phyloP scores from a whole-genome alignment of 1,140 invertebrate genomes.

The Drosophila paulistorum region DNA sequence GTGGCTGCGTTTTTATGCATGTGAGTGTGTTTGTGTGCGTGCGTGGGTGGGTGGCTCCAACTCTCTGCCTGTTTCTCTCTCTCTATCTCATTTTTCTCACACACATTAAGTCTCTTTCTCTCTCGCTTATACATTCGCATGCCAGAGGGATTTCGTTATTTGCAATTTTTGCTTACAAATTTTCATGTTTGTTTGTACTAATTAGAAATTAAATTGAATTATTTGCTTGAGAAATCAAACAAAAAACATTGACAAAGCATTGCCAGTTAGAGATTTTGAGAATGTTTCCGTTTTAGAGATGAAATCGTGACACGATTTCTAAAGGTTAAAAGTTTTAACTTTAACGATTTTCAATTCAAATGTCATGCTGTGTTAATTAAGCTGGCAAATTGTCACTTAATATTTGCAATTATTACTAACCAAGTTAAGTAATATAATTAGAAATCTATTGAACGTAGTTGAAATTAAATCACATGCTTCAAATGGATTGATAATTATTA shows the following conservation, averaged over 20 bases:
- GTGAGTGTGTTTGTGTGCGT: slow-evolving; percentile 31
- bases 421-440: no score
- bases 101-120: not conserved
- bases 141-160: slow-evolving; percentile 16
- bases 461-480: no score
- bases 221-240: slow-evolving; percentile 79
- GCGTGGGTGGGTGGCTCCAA: slow-evolving; percentile 20
- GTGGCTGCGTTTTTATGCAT: slow-evolving; percentile 70
- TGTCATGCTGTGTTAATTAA: no score
- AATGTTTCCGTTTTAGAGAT: not conserved
- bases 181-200: slow-evolving; percentile 65
- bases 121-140: not conserved
- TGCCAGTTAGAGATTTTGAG: slow-evolving; percentile 4
- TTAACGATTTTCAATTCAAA: no score
- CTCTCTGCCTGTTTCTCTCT: not conserved
- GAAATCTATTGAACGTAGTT: no score
- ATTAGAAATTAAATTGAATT: slow-evolving; percentile 81
- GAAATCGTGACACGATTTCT: not conserved
- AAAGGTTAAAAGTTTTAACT: not conserved
- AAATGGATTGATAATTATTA: no score
- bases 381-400: no score
- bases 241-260: slow-evolving; percentile 29
- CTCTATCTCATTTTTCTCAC: not conserved
- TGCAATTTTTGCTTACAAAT: slow-evolving; percentile 38
- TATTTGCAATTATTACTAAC: no score